Base-by-base conservation (phyloP, 2,888 invertebrate genomes). In the Drosophila phalerata region DNA sequence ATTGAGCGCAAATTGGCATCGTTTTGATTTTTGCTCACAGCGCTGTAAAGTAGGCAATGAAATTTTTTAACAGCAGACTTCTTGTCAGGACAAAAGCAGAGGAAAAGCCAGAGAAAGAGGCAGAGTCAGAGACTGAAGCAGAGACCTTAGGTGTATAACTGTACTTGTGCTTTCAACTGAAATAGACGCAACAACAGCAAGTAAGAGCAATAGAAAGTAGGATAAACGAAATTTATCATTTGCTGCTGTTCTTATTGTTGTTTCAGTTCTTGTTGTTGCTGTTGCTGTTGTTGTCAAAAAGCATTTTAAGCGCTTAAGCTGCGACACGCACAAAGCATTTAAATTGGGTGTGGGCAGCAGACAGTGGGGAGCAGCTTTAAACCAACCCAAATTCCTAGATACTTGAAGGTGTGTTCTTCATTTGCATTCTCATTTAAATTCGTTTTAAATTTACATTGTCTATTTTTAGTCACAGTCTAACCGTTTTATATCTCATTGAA, bases 271-370 rank as follows among this genome's bases (percentile, higher is more conserved):
- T 62, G 47, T 19, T 61, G 62, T 70, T 72, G 74, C 69, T 72
- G 25, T 49, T 63, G 49, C 32, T 68, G 9, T 52, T 71, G 76
- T 73, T 81, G 85, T 82, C 76, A 87, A 74, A 89, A 85, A 89
- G 74, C 89, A 87, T 85, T 89, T 85, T 85, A 85, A 89, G 89
- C 85, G 71, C 83, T 74, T 85, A 89, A 85, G 85, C 85, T 85
- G 73, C 67, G 83, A 89, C 79, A 87, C 85, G 89, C 81, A 85
- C 79, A 69, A 48, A 65, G 48, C 37, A 30, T 34, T 25, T 32
- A 48, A 43, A 22, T 13, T 30, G 2, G 48, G 58, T 40, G 47
- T 37, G 52, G 34, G 43, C 25, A 30, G 22, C 17, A 57, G 9
- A 48, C 63, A 25, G 32, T 42, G 48, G 47, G 32, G 32, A 61